These are phyloP conservation scores for Oligia latruncula DNA, from an alignment of 2,888 invertebrate species.

Conservation along the genomic window DNA sequence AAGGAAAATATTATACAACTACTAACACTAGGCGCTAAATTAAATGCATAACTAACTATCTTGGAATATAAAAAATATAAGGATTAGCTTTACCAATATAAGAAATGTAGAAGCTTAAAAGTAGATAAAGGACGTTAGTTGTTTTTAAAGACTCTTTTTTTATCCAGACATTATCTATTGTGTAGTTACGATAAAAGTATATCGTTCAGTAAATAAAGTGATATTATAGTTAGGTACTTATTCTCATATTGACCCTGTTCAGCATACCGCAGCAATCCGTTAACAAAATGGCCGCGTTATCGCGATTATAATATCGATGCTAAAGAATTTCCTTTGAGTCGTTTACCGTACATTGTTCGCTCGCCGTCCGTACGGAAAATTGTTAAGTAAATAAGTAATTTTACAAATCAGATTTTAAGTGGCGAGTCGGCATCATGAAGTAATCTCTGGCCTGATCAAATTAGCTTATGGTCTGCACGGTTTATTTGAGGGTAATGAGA, in stretches of 20 bases:
- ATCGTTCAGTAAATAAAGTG: background rate
- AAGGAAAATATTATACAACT: background rate
- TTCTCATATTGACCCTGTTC: constrained; percentile 19
- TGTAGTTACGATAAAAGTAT: background rate
- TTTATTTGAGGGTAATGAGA: constrained; percentile 83
- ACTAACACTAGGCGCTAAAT: background rate
- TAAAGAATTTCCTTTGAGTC: constrained; percentile 49
- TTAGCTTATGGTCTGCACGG: constrained; percentile 79
- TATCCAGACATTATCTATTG: background rate
- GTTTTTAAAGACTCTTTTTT: background rate
- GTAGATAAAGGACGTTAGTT: background rate
- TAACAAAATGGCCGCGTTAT: constrained; percentile 46
- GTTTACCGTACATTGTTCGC: constrained; percentile 60
- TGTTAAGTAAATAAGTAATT: constrained; percentile 83
- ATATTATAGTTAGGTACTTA: background rate
- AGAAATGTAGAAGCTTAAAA: background rate
- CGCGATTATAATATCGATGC: constrained; percentile 51
- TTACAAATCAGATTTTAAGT: constrained; percentile 83
- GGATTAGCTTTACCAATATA: background rate
- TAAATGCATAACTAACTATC: background rate
- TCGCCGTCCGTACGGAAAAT: constrained; percentile 59
- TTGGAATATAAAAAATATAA: background rate
- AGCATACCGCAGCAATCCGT: constrained; percentile 21
- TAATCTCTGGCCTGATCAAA: constrained; percentile 83
- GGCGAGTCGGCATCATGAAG: constrained; percentile 67